Conservation (phyloP, 2,797 vertebrate genomes). For the Chelonia mydas region DNA sequence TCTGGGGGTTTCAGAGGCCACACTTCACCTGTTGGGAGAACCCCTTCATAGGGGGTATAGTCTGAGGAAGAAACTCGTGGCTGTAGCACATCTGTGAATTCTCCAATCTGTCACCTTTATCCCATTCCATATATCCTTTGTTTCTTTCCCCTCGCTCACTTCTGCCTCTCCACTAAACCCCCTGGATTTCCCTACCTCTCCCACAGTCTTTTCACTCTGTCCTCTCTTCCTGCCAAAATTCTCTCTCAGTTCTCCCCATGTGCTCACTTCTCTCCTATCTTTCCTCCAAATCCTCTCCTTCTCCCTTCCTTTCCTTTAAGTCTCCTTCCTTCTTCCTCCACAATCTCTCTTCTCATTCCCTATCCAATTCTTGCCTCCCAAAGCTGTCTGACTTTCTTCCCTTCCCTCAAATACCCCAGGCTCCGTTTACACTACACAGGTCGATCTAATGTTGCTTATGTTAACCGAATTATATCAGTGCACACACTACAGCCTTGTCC, state of each 20-base stretch:
- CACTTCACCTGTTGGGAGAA: background rate
- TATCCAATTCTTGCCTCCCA: background rate
- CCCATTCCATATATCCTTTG: background rate
- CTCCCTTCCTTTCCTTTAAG: constrained; percentile 1
- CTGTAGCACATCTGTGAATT: background rate
- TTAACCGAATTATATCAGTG: too few species aligned
- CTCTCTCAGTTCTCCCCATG: background rate
- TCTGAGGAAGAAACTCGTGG: background rate
- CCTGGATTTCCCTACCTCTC: background rate
- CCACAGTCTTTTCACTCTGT: background rate
- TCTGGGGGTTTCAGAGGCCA: background rate
- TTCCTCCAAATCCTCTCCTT: background rate
- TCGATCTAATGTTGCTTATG: too few species aligned
- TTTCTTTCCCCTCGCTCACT: background rate
- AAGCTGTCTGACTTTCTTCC: background rate
- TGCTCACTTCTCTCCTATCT: background rate
- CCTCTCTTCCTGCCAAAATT: background rate
- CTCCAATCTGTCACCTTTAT: background rate
- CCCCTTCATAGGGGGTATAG: background rate
- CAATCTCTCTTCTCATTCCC: background rate
- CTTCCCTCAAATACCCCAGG: background rate
- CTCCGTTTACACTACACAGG: too few species aligned
- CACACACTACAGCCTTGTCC: too few species aligned
- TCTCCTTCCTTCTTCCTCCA: background rate
- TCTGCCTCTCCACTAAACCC: background rate